Conservation (phyloP, 2,113 vertebrate species). For the Centrocercus urophasianus region DNA sequence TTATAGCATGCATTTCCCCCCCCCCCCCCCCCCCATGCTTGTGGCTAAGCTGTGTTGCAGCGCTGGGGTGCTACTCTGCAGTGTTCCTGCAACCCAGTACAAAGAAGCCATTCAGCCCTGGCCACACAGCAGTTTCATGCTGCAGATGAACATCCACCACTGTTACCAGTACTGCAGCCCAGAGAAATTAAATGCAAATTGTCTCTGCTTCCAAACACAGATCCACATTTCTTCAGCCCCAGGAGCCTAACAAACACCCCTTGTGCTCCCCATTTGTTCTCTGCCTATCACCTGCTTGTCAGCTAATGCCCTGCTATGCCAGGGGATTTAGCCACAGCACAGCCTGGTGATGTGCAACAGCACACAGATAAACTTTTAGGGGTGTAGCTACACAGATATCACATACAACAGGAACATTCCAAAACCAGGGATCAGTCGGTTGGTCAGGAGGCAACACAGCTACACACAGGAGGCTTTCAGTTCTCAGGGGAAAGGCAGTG, state of each 20-base stretch:
- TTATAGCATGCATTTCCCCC: background rate
- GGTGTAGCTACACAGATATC: background rate
- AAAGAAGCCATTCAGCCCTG: slow-evolving; percentile 8
- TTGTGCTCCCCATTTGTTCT: slow-evolving; percentile 20
- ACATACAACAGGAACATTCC: background rate
- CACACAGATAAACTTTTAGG: background rate
- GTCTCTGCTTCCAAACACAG: slow-evolving; percentile 13
- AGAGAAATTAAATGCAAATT: slow-evolving; percentile 53
- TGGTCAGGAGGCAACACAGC: background rate
- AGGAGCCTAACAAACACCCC: slow-evolving; percentile 27
- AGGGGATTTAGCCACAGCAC: background rate
- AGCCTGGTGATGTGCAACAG: background rate
- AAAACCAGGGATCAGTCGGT: background rate
- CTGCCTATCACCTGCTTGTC: slow-evolving; percentile 21
- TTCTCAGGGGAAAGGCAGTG: background rate
- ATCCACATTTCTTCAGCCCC: slow-evolving; percentile 17
- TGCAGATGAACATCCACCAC: slow-evolving; percentile 36
- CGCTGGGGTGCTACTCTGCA: background rate
- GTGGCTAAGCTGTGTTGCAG: fast-evolving
- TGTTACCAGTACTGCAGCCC: slow-evolving; percentile 6
- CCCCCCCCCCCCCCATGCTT: too few species aligned
- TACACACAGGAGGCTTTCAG: background rate
- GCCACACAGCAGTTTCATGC: fast-evolving
- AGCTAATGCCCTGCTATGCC: background rate
- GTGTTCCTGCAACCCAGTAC: background rate